Percentiles rank a stretch among this genome's conserved stretches.
phyloP scores from a whole-genome alignment of 2,888 invertebrate species.

The Tipula confusa region DNA sequence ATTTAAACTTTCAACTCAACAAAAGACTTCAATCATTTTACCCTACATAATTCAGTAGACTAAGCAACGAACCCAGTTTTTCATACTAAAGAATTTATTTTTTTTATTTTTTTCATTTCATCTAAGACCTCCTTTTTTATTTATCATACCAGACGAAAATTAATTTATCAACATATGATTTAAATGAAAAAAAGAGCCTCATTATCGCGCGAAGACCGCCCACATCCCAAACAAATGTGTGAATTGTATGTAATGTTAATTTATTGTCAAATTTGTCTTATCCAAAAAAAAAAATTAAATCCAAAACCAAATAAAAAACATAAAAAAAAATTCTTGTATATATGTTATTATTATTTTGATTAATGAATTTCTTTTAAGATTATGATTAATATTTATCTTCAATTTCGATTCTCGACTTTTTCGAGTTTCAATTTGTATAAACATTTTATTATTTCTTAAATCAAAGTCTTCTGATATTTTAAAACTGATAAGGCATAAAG shows the following conservation, averaged over 20 bases:
- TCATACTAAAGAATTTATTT: not conserved
- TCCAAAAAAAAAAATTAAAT: not conserved
- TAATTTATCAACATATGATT: slow-evolving; percentile 25
- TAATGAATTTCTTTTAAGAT: slow-evolving; percentile 12
- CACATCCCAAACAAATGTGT: slow-evolving; percentile 15
- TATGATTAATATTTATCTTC: slow-evolving; percentile 5
- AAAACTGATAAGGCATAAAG: not conserved
- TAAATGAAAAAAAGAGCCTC: too few species aligned
- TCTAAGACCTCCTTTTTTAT: not conserved
- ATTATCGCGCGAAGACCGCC: slow-evolving; percentile 4
- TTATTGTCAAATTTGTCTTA: slow-evolving; percentile 25
- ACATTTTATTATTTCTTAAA: not conserved
- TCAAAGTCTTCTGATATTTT: not conserved
- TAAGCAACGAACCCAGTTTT: not conserved
- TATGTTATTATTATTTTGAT: slow-evolving; percentile 21
- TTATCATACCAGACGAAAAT: not conserved
- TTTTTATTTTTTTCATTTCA: too few species aligned
- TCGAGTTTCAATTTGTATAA: not conserved
- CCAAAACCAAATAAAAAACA: not conserved
- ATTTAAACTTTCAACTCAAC: too few species aligned
- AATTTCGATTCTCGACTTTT: not conserved
- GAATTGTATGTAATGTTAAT: slow-evolving; percentile 25
- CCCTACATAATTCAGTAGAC: not conserved
- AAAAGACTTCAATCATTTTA: not conserved
- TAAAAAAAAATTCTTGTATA: not conserved